Evolutionary conservation across 1,140 invertebrate species (phyloP).

Genomic region (Camponotus pennsylvanicus): DNA sequence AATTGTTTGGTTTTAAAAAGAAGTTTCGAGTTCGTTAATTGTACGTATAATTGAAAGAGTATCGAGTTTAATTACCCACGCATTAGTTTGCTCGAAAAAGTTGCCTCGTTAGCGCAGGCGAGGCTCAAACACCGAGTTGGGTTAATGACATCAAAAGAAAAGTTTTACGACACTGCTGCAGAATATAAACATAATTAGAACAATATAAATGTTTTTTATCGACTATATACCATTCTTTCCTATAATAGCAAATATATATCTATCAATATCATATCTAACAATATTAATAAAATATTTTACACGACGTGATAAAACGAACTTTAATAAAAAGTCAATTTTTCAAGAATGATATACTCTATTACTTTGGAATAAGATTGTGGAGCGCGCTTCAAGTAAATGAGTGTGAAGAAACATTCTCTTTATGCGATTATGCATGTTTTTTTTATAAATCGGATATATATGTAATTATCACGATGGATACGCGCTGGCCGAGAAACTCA

Average conservation of each 20-base stretch:
- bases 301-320: not conserved
- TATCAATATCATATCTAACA: not conserved
- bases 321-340: not conserved
- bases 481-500: not conserved
- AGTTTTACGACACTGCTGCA: conserved; percentile 39
- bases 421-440: not conserved
- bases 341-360: not conserved
- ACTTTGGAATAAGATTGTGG: not conserved
- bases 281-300: conserved; percentile 28
- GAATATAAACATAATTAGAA: conserved; percentile 39
- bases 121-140: conserved; percentile 27
- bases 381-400: not conserved
- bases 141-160: conserved; percentile 59
- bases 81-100: conserved; percentile 51
- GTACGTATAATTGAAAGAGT: conserved; percentile 58
- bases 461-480: not conserved
- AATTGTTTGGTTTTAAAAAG: conserved; percentile 29
- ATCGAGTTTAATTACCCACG: conserved; percentile 51
- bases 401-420: not conserved
- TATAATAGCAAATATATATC: not conserved
- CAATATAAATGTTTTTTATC: conserved; percentile 2
- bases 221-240: not conserved
- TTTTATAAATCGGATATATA: not conserved
- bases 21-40: conserved; percentile 41
- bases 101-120: conserved; percentile 55